Evolutionary conservation across 2,797 vertebrate species (phyloP).

Genomic region (Mormyrus proboscirostris): DNA sequence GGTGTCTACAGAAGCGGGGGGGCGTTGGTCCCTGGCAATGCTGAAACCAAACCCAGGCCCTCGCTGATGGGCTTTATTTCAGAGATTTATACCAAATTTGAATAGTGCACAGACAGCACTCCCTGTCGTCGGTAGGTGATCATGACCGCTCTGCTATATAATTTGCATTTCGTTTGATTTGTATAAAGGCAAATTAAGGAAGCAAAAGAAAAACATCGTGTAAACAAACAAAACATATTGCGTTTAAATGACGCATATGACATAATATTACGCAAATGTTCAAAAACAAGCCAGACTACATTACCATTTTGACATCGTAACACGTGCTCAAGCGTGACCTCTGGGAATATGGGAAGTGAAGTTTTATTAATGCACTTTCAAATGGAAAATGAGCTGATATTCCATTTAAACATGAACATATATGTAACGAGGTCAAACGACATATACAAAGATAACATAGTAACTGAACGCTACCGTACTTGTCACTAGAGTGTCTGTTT

Average conservation of each 20-base stretch:
- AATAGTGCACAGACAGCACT: neutral
- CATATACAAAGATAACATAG: neutral
- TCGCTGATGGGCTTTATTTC: neutral
- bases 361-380: neutral
- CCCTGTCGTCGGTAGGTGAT: neutral
- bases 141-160: neutral
- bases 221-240: neutral
- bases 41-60: neutral
- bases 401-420: neutral
- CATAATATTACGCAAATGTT: neutral
- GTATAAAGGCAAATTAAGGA: neutral
- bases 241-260: neutral
- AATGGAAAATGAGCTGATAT: neutral
- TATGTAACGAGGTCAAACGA: neutral
- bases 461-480: neutral
- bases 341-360: neutral
- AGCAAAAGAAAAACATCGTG: neutral
- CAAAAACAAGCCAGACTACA: neutral
- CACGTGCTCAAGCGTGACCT: neutral
- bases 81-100: neutral
- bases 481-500: neutral
- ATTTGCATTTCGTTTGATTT: neutral
- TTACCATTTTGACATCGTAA: neutral
- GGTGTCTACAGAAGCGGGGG: neutral
- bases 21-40: neutral